A percentile compares a stretch with the other conserved stretches of the same genome.
Conservation (phyloP, 1,140 invertebrate genomes). For the Pseudomyrmex dendroicus region DNA sequence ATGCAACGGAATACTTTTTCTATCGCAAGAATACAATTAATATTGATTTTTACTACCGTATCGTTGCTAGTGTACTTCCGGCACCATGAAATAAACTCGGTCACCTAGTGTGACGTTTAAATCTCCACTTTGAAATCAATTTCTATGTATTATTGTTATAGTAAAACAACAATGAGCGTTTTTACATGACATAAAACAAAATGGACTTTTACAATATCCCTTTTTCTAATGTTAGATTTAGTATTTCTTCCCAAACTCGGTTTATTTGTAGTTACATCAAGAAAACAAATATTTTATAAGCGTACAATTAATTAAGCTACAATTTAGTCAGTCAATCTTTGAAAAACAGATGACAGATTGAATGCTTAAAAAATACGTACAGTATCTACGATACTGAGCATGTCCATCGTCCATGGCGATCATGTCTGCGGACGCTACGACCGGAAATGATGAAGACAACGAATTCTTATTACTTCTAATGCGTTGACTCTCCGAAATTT, state of each 20-base stretch:
- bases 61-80: slow-evolving; percentile 20
- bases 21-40: slow-evolving; percentile 19
- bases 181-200: neutral
- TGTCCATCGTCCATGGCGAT: slow-evolving; percentile 79
- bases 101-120: slow-evolving; percentile 12
- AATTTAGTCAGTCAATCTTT: too few relatives aligned
- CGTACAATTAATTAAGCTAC: neutral
- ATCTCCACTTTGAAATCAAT: slow-evolving; percentile 21
- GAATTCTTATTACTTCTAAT: neutral
- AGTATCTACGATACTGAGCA: slow-evolving; percentile 79
- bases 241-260: neutral
- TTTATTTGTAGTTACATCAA: neutral
- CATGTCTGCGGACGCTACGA: slow-evolving; percentile 70
- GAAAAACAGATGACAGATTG: neutral
- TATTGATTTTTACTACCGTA: slow-evolving; percentile 40
- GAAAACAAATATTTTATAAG: neutral
- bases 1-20: slow-evolving; percentile 28
- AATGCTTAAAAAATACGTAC: slow-evolving; percentile 69
- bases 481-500: neutral
- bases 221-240: neutral
- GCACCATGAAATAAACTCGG: slow-evolving; percentile 19
- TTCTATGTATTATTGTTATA: neutral
- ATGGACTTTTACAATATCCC: neutral
- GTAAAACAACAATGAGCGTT: neutral
- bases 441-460: neutral